phyloP scores from a whole-genome alignment of 2,113 vertebrate species.

The Oxyruncus cristatus region DNA sequence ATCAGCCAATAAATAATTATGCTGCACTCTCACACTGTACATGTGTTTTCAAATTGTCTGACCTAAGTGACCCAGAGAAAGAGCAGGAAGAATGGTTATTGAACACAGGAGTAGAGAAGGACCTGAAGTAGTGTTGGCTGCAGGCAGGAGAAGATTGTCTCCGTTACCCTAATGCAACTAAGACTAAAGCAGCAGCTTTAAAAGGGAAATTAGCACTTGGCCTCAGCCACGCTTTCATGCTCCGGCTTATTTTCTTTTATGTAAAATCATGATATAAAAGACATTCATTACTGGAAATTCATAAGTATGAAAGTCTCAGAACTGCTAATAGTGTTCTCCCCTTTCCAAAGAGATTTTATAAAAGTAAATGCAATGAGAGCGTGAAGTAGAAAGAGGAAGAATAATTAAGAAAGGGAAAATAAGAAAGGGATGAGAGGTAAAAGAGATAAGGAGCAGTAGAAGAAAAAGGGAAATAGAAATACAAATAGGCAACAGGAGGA shows the following conservation, averaged over 20 bases:
- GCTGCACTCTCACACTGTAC: background rate
- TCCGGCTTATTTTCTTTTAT: conserved; percentile 12
- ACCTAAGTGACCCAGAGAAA: background rate
- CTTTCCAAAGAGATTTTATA: background rate
- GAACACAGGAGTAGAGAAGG: background rate
- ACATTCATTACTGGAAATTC: background rate
- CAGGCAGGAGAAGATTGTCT: background rate
- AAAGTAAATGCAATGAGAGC: conserved; percentile 25
- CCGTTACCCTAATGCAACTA: background rate
- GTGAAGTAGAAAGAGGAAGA: background rate
- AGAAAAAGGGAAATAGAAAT: background rate
- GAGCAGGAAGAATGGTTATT: background rate
- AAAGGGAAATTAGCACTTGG: background rate
- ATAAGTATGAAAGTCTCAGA: background rate
- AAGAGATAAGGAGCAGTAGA: background rate
- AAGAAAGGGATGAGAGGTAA: background rate
- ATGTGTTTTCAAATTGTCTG: background rate
- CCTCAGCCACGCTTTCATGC: background rate
- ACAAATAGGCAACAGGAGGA: background rate
- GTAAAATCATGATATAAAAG: background rate
- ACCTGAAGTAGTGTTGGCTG: background rate
- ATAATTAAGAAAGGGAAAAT: background rate
- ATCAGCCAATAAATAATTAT: background rate
- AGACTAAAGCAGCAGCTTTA: background rate
- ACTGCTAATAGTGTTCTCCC: background rate